Evolutionary conservation across 1,140 invertebrate species (phyloP).

Genomic region (Neodiprion fabricii): DNA sequence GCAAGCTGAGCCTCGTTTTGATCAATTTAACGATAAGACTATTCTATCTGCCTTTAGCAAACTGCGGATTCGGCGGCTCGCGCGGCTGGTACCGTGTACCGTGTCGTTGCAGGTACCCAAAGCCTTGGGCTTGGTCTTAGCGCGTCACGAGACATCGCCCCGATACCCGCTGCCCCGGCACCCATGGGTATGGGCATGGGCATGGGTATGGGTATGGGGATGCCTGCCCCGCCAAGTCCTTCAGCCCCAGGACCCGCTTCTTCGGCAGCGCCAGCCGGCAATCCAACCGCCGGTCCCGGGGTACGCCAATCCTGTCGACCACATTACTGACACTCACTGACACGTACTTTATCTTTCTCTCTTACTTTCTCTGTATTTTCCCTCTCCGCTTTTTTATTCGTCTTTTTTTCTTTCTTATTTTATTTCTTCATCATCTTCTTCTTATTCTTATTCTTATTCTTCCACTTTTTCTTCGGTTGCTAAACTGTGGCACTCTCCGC

Average conservation of each 20-base stretch:
- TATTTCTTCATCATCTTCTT: no score
- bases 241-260: conserved; percentile 49
- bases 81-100: conserved; percentile 77
- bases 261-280: conserved; percentile 50
- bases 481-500: no score
- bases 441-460: no score
- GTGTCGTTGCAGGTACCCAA: conserved; percentile 78
- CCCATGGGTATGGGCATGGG: not conserved
- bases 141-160: conserved; percentile 66
- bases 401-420: no score
- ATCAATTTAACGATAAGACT: no score
- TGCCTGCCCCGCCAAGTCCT: conserved; percentile 34
- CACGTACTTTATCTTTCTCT: conserved; percentile 17
- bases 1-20: no score
- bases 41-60: conserved; percentile 62
- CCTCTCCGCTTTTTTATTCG: conserved; percentile 16
- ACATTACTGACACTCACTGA: conserved; percentile 36
- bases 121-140: conserved; percentile 74
- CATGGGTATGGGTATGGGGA: not conserved
- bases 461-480: no score
- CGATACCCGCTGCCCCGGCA: conserved; percentile 61
- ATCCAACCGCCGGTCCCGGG: conserved; percentile 7
- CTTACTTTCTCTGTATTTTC: conserved; percentile 11
- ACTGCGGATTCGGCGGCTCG: conserved; percentile 78
- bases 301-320: conserved; percentile 60